These are phyloP conservation scores for Enteromius trimaculatus DNA, from an alignment of 2,797 vertebrate species.

Conservation along the genomic window DNA sequence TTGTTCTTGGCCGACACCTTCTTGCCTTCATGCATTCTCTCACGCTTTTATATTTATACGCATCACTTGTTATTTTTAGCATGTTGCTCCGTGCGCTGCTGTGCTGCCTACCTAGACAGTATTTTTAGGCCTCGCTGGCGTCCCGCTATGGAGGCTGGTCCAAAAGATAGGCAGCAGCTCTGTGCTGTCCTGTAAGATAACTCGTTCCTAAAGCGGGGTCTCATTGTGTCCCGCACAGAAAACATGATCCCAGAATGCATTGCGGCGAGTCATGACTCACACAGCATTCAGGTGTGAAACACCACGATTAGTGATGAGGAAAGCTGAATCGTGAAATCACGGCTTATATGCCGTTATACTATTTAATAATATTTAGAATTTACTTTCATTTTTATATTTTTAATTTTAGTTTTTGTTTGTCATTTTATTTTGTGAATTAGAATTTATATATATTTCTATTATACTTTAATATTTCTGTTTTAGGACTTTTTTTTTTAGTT, in stretches of 20 bases:
- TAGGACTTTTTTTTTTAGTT: neutral
- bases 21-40: neutral
- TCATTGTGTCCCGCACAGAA: neutral
- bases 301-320: neutral
- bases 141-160: neutral
- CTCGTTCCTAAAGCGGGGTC: neutral
- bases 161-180: conserved; percentile 10
- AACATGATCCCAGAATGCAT: neutral
- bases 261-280: neutral
- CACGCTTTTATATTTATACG: neutral
- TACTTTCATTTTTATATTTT: neutral
- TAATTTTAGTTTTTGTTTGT: neutral
- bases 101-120: conserved; percentile 5
- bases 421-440: neutral
- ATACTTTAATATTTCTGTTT: neutral
- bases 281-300: neutral
- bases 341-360: neutral
- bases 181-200: conserved; percentile 14
- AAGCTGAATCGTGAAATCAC: neutral
- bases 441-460: neutral
- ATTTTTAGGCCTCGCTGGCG: conserved; percentile 1
- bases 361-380: neutral
- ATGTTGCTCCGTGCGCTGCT: neutral
- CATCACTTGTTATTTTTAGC: neutral
- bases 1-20: conserved; percentile 9